A percentile compares a stretch with the other conserved stretches of the same genome.
Conservation (phyloP, 2,113 vertebrate species). For the Calypte anna region DNA sequence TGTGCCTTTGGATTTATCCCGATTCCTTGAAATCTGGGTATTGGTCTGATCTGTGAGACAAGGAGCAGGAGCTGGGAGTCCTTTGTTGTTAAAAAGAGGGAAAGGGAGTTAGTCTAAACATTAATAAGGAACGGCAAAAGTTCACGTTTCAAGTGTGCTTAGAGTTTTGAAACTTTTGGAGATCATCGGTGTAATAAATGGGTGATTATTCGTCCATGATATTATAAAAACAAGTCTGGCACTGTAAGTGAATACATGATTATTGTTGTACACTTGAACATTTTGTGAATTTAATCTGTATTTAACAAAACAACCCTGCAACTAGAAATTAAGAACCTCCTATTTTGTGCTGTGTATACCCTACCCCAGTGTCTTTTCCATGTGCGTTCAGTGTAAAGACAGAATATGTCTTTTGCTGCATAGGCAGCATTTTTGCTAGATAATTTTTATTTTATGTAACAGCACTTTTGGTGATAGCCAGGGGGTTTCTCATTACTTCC, state of each 20-base stretch:
- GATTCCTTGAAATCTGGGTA: background rate
- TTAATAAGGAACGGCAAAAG: conserved; percentile 21
- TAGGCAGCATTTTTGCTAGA: background rate
- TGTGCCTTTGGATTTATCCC: background rate
- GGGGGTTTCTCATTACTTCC: background rate
- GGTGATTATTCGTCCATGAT: conserved; percentile 17
- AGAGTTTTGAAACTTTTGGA: conserved; percentile 21
- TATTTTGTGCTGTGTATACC: background rate
- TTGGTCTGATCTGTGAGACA: background rate
- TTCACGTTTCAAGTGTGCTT: background rate
- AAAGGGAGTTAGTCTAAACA: conserved; percentile 16
- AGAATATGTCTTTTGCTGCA: background rate
- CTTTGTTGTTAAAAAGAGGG: conserved; percentile 49
- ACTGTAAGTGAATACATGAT: background rate
- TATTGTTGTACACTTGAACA: conserved; percentile 37
- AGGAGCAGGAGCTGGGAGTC: conserved; percentile 1
- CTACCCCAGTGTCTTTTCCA: background rate
- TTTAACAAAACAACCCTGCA: conserved; percentile 35
- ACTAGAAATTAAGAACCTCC: conserved; percentile 49
- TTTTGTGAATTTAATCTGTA: conserved; percentile 52
- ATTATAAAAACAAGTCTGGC: conserved; percentile 54
- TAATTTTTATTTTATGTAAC: conserved; percentile 12
- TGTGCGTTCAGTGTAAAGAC: background rate
- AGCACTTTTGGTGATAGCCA: background rate
- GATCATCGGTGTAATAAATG: background rate